A percentile compares a stretch with the other conserved stretches of the same genome.
phyloP scores from a whole-genome alignment of 2,797 vertebrate genomes.

The Tamandua tetradactyla region DNA sequence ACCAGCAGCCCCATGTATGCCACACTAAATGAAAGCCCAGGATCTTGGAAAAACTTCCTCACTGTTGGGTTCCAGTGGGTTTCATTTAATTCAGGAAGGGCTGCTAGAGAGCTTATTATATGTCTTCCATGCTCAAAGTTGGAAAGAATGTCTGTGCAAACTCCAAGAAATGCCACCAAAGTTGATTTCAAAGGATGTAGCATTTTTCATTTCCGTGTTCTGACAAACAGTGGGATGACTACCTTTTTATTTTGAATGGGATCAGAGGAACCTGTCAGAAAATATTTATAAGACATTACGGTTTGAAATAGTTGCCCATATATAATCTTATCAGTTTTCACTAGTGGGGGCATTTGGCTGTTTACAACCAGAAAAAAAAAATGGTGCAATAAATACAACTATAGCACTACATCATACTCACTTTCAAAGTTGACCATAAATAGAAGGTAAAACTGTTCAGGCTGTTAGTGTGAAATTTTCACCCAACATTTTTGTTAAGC shows the following conservation, averaged over 20 bases:
- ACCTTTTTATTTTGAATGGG: slow-evolving; percentile 36
- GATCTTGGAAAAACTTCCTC: slow-evolving; percentile 44
- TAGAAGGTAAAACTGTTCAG: background rate
- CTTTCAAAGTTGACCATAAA: background rate
- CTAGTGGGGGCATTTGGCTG: background rate
- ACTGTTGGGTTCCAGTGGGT: slow-evolving; percentile 39
- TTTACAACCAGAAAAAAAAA: slow-evolving; percentile 19
- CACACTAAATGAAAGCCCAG: background rate
- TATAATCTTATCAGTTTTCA: background rate
- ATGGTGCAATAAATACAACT: background rate
- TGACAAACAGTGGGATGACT: background rate
- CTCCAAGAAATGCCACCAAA: background rate
- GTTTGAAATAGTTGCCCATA: background rate
- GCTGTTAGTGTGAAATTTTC: slow-evolving; percentile 12
- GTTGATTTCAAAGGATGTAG: slow-evolving; percentile 6
- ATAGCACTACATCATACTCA: background rate
- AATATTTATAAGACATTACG: background rate
- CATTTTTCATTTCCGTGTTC: background rate
- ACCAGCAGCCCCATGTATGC: background rate
- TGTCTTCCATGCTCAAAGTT: background rate
- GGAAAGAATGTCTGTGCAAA: slow-evolving; percentile 17
- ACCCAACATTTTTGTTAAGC: background rate
- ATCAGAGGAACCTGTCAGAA: background rate
- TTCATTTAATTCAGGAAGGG: slow-evolving; percentile 56
- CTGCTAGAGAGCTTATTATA: slow-evolving; percentile 10